These are phyloP conservation scores for Lordiphosa andalusiaca DNA, from an alignment of 2,888 invertebrate species.

Conservation along the genomic window DNA sequence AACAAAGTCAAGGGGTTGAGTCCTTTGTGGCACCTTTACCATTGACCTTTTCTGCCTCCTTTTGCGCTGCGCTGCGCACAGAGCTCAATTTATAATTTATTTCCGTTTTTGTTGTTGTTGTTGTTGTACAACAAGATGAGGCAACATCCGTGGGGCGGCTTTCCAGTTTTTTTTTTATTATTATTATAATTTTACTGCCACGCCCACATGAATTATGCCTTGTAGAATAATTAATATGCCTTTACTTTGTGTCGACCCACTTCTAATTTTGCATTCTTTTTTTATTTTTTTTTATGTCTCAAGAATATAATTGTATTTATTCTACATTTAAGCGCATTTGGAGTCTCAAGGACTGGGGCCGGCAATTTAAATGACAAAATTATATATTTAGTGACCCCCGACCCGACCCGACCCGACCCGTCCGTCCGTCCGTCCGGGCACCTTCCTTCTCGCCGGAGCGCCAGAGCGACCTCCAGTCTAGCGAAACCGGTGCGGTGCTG, in stretches of 20 bases:
- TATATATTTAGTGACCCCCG: constrained; percentile 65
- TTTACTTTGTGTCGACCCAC: constrained; percentile 33
- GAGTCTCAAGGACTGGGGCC: constrained; percentile 58
- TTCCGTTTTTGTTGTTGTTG: constrained; percentile 20
- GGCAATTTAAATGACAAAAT: constrained; percentile 71
- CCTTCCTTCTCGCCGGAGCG: constrained; percentile 12
- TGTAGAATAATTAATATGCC: constrained; percentile 73
- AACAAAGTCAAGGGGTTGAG: constrained; percentile 13
- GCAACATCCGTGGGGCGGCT: constrained; percentile 40
- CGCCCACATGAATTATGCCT: constrained; percentile 62
- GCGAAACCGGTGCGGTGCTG: constrained; percentile 44
- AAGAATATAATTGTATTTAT: constrained; percentile 76
- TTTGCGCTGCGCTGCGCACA: constrained; percentile 24
- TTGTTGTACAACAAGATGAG: constrained; percentile 20
- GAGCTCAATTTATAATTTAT: constrained; percentile 68
- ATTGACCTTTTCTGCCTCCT: constrained; percentile 34
- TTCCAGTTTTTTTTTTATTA: constrained; percentile 24
- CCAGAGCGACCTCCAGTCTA: constrained; percentile 48
- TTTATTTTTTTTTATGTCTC: constrained; percentile 61
- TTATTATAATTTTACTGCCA: constrained; percentile 42
- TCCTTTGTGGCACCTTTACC: constrained; percentile 43
- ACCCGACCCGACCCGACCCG: no score
- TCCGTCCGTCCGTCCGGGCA: constrained; percentile 13
- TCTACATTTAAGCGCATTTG: constrained; percentile 72
- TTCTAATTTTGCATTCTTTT: constrained; percentile 44